Percentiles rank a stretch among this genome's conserved stretches.
phyloP scores from a whole-genome alignment of 2,888 invertebrate species.

The Eudemis profundana region DNA sequence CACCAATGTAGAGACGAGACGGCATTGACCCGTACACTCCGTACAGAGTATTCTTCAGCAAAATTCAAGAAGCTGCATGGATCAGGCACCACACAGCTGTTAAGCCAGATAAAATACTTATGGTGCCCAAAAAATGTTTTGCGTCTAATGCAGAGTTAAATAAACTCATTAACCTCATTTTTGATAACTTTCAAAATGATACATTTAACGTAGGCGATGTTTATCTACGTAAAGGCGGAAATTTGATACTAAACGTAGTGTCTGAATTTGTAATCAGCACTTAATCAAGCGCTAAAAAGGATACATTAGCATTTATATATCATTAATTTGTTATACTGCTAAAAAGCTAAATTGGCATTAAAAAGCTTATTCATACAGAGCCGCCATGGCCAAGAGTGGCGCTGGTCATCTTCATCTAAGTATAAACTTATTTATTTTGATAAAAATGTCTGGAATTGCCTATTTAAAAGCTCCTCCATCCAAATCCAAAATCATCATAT shows the following conservation, averaged over 20 bases:
- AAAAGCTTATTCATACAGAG: background rate
- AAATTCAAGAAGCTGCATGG: background rate
- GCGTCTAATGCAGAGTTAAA: background rate
- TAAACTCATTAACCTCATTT: slow-evolving; percentile 19
- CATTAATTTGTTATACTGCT: background rate
- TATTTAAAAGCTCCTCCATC: too few relatives aligned
- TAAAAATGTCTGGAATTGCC: too few relatives aligned
- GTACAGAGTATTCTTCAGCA: background rate
- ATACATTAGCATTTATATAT: background rate
- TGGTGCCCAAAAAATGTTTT: background rate
- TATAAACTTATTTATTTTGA: too few relatives aligned
- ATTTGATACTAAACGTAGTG: slow-evolving; percentile 8
- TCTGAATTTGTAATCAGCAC: slow-evolving; percentile 12
- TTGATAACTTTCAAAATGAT: background rate
- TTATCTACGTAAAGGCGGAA: slow-evolving; percentile 8
- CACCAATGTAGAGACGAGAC: slow-evolving; percentile 70
- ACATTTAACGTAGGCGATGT: slow-evolving; percentile 3
- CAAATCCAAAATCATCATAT: too few relatives aligned
- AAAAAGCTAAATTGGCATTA: background rate
- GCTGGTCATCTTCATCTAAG: background rate
- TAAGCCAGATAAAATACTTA: background rate
- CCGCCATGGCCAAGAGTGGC: background rate
- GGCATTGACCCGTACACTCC: slow-evolving; percentile 82
- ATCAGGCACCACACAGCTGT: background rate
- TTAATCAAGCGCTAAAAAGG: slow-evolving; percentile 16